phyloP scores from a whole-genome alignment of 1,140 invertebrate species.

The Bombus cullumanus region DNA sequence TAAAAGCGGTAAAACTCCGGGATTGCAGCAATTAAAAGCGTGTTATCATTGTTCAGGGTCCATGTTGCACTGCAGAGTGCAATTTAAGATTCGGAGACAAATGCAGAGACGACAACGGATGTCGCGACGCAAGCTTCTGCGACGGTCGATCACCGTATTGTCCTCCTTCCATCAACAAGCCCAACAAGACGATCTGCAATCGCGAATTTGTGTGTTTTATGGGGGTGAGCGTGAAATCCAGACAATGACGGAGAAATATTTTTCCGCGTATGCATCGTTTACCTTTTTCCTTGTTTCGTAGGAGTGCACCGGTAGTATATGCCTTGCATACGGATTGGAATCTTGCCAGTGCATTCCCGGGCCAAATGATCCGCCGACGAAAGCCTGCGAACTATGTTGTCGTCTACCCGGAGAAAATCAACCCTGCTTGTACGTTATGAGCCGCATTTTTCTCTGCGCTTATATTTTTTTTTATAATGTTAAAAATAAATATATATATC shows the following conservation, averaged over 20 bases:
- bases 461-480: background rate
- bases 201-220: slow-evolving; percentile 97
- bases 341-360: slow-evolving; percentile 96
- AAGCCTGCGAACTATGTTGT: slow-evolving; percentile 95
- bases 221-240: slow-evolving; percentile 87
- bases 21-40: background rate
- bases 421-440: slow-evolving; percentile 85
- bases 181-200: slow-evolving; percentile 97
- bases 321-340: slow-evolving; percentile 95
- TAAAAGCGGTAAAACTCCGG: no score
- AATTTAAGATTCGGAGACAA: slow-evolving; percentile 92
- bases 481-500: background rate
- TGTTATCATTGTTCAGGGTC: slow-evolving; percentile 87
- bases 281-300: slow-evolving; percentile 69
- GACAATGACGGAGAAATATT: background rate
- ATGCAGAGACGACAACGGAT: slow-evolving; percentile 97
- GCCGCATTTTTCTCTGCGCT: background rate
- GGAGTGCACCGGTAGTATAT: slow-evolving; percentile 97
- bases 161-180: slow-evolving; percentile 95
- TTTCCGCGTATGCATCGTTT: background rate
- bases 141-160: slow-evolving; percentile 92
- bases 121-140: slow-evolving; percentile 94
- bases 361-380: slow-evolving; percentile 89
- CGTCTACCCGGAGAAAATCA: slow-evolving; percentile 92
- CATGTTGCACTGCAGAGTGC: slow-evolving; percentile 96